phyloP scores from a whole-genome alignment of 2,888 invertebrate genomes.

The Cactoblastis cactorum region DNA sequence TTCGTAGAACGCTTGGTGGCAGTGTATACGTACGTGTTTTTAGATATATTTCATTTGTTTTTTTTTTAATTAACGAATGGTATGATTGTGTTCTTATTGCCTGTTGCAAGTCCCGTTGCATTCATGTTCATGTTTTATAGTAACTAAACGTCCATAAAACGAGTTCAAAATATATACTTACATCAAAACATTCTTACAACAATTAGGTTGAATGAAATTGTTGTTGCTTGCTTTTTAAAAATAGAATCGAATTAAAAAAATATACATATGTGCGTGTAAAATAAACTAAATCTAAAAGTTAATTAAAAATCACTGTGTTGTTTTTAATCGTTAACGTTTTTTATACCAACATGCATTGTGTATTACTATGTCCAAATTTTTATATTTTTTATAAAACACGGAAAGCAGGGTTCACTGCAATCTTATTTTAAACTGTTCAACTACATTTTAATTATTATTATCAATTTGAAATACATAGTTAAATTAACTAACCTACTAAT shows the following conservation, averaged over 20 bases:
- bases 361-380: slow-evolving; percentile 12
- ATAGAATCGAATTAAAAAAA: background rate
- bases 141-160: slow-evolving; percentile 5
- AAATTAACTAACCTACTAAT: background rate
- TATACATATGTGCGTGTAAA: background rate
- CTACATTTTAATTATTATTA: background rate
- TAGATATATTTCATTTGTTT: slow-evolving; percentile 18
- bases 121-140: slow-evolving; percentile 5
- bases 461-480: background rate
- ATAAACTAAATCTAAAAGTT: background rate
- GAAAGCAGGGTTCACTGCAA: slow-evolving; percentile 46
- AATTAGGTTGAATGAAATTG: background rate
- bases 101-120: slow-evolving; percentile 1
- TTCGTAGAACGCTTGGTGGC: slow-evolving; percentile 46
- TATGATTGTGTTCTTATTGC: background rate
- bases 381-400: slow-evolving; percentile 23
- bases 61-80: slow-evolving; percentile 12
- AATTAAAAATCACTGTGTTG: background rate
- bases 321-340: background rate
- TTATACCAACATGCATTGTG: slow-evolving; percentile 4
- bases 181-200: background rate
- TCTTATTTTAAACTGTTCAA: slow-evolving; percentile 12
- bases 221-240: background rate
- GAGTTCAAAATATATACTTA: slow-evolving; percentile 6
- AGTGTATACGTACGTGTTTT: slow-evolving; percentile 52